phyloP scores from a whole-genome alignment of 2,888 invertebrate species.

The Spicauda simplicius region DNA sequence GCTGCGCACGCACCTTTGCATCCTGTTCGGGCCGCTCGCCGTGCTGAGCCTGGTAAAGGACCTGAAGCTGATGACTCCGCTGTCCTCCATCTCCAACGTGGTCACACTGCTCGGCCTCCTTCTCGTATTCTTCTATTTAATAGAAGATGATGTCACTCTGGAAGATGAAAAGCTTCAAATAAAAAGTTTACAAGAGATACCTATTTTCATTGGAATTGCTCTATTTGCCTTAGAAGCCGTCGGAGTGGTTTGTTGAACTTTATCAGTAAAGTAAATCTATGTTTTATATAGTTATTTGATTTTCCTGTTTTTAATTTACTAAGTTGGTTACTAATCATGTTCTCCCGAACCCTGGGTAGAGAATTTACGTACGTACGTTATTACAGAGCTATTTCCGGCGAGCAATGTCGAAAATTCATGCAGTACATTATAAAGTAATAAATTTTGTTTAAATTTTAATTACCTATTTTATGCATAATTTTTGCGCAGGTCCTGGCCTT shows the following conservation, averaged over 20 bases:
- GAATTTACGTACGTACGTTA: too few relatives aligned
- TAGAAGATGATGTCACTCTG: slow-evolving; percentile 85
- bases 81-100: slow-evolving; percentile 91
- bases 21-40: slow-evolving; percentile 85
- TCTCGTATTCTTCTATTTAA: slow-evolving; percentile 89
- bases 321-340: too few relatives aligned
- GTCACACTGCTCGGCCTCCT: slow-evolving; percentile 89
- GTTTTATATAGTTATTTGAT: too few relatives aligned
- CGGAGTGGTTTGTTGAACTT: slow-evolving; percentile 83
- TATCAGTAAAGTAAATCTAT: background rate
- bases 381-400: too few relatives aligned
- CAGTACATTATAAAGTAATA: too few relatives aligned
- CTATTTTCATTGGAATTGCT: slow-evolving; percentile 94
- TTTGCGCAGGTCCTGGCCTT: slow-evolving; percentile 91
- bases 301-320: too few relatives aligned
- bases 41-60: slow-evolving; percentile 88
- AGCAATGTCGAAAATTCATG: too few relatives aligned
- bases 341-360: too few relatives aligned
- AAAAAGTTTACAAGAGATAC: slow-evolving; percentile 80
- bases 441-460: too few relatives aligned
- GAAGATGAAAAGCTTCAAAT: slow-evolving; percentile 77
- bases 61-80: slow-evolving; percentile 90
- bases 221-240: slow-evolving; percentile 94
- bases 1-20: slow-evolving; percentile 83
- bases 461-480: background rate